Percentiles rank a stretch among this genome's conserved stretches.
These are phyloP conservation scores for Dromaius novaehollandiae DNA, from an alignment of 2,113 vertebrate species.

Conservation along the genomic window DNA sequence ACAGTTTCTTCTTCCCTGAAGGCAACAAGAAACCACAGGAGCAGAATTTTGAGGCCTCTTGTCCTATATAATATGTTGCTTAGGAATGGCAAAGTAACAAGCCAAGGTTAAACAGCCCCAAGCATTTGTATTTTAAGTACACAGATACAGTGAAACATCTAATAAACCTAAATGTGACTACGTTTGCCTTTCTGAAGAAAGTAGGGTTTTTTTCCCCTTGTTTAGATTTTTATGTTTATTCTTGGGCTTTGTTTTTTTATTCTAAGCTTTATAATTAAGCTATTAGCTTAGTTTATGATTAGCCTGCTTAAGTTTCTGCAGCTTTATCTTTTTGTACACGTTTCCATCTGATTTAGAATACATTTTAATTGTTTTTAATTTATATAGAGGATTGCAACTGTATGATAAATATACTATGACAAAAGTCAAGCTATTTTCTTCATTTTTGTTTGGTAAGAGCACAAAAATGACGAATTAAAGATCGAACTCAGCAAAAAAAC, in stretches of 20 bases:
- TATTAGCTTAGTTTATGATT: neutral
- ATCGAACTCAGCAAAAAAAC: neutral
- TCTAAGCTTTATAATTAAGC: neutral
- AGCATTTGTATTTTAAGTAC: neutral
- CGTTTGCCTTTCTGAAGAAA: neutral
- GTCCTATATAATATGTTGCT: neutral
- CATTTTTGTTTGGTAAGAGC: neutral
- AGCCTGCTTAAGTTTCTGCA: slow-evolving; percentile 7
- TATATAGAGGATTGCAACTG: neutral
- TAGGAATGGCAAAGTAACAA: neutral
- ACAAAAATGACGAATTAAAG: neutral
- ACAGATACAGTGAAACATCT: neutral
- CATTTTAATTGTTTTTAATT: neutral
- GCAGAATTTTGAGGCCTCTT: neutral
- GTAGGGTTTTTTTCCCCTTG: neutral
- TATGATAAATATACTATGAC: neutral
- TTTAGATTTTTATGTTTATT: neutral
- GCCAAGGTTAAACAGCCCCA: neutral
- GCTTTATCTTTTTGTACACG: neutral
- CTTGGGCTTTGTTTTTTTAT: neutral
- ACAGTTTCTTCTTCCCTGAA: neutral
- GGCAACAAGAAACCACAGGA: neutral
- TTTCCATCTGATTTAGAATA: neutral
- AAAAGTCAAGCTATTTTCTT: neutral
- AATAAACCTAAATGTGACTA: neutral